Percentiles rank a stretch among this genome's conserved stretches.
Evolutionary conservation across 2,797 vertebrate species (phyloP).

Genomic region (Buphagus erythrorhynchus): DNA sequence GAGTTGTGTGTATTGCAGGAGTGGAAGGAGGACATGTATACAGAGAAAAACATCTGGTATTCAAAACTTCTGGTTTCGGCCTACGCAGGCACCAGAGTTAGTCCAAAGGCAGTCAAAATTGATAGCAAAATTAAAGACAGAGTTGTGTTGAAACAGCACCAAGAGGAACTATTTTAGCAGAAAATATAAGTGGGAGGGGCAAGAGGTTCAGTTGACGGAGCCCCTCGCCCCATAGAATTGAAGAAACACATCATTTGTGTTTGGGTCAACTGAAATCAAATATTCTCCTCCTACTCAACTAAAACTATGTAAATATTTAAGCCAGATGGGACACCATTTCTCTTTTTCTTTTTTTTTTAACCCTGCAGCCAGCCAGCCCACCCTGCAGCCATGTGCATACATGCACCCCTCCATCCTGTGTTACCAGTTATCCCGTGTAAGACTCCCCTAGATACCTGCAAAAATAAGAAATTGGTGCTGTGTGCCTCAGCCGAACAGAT

Average conservation of each 20-base stretch:
- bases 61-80: background rate
- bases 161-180: background rate
- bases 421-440: background rate
- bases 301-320: constrained; percentile 52
- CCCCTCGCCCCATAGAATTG: accelerated
- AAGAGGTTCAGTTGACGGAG: background rate
- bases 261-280: background rate
- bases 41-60: background rate
- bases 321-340: background rate
- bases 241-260: background rate
- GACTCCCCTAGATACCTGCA: background rate
- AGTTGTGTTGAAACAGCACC: background rate
- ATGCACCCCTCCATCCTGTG: background rate
- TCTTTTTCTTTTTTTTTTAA: background rate
- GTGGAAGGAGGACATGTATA: background rate
- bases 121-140: background rate
- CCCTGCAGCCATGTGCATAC: background rate
- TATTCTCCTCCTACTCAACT: background rate
- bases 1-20: background rate
- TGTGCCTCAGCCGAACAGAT: background rate
- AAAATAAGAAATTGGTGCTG: background rate
- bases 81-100: background rate
- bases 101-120: background rate
- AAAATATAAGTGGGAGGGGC: background rate
- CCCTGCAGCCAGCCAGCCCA: background rate